A percentile compares a stretch with the other conserved stretches of the same genome.
phyloP scores from a whole-genome alignment of 1,140 invertebrate species.

The Antheraea pernyi region DNA sequence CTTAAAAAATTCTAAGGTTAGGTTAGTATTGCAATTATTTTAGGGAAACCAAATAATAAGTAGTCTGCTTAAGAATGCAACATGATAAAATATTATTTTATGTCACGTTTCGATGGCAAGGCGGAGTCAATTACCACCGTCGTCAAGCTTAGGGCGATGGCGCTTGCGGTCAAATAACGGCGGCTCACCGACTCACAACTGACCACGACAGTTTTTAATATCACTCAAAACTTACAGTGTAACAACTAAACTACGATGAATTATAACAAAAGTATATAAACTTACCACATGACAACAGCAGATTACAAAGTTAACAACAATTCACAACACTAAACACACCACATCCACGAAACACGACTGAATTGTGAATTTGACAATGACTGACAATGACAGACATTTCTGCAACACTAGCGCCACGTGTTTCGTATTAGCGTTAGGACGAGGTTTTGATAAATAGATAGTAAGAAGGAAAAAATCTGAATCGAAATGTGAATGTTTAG shows the following conservation, averaged over 20 bases:
- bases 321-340: slow-evolving; percentile 74
- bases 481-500: too few relatives aligned
- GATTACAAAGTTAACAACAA: slow-evolving; percentile 57
- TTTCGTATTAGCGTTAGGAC: neutral
- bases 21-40: slow-evolving; percentile 15
- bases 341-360: slow-evolving; percentile 57
- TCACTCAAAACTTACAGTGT: neutral
- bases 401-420: neutral
- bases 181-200: slow-evolving; percentile 23
- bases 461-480: too few relatives aligned
- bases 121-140: slow-evolving; percentile 57
- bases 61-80: neutral
- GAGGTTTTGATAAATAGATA: too few relatives aligned
- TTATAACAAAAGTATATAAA: slow-evolving; percentile 21
- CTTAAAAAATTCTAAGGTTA: slow-evolving; percentile 32
- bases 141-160: slow-evolving; percentile 70
- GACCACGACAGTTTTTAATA: neutral
- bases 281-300: slow-evolving; percentile 69
- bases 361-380: slow-evolving; percentile 46
- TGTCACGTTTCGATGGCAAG: slow-evolving; percentile 44
- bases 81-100: slow-evolving; percentile 2
- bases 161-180: slow-evolving; percentile 66
- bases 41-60: neutral
- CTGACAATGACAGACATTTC: slow-evolving; percentile 11
- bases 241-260: neutral